Evolutionary conservation across 1,140 invertebrate species (phyloP).

Genomic region (Drosophila serrata): DNA sequence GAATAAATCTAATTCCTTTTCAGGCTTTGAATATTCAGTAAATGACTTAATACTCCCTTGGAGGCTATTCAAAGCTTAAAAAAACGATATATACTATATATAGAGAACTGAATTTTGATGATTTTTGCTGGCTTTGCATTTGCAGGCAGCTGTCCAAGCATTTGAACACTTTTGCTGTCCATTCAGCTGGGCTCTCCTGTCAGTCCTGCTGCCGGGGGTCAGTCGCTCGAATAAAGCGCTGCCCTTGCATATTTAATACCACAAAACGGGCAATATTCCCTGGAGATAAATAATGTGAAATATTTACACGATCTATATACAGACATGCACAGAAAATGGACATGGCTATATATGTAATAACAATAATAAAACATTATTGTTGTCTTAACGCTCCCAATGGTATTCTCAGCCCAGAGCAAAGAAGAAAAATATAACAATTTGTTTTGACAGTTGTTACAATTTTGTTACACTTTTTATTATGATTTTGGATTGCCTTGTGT

Average conservation of each 20-base stretch:
- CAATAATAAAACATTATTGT: conserved; percentile 60
- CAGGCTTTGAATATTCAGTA: neutral
- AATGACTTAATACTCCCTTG: neutral
- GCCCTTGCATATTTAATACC: conserved; percentile 75
- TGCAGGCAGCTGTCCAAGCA: conserved; percentile 67
- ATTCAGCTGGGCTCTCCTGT: conserved; percentile 43
- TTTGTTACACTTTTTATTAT: conserved; percentile 56
- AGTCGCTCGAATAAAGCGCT: conserved; percentile 66
- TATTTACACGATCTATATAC: conserved; percentile 60
- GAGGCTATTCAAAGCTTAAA: neutral
- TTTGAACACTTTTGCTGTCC: conserved; percentile 58
- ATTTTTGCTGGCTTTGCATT: conserved; percentile 66
- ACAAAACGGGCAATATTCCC: conserved; percentile 48
- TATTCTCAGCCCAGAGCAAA: conserved; percentile 1
- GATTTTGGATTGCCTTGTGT: neutral
- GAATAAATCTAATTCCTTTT: neutral
- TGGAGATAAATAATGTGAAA: conserved; percentile 74
- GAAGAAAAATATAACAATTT: conserved; percentile 34
- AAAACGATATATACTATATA: neutral
- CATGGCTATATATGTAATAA: conserved; percentile 30
- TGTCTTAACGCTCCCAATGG: conserved; percentile 43
- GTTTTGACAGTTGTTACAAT: conserved; percentile 55
- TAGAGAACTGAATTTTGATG: conserved; percentile 40
- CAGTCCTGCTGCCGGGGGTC: conserved; percentile 47
- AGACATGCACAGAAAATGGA: conserved; percentile 33